Conservation (phyloP, 2,113 vertebrate species). For the Sturnus vulgaris region DNA sequence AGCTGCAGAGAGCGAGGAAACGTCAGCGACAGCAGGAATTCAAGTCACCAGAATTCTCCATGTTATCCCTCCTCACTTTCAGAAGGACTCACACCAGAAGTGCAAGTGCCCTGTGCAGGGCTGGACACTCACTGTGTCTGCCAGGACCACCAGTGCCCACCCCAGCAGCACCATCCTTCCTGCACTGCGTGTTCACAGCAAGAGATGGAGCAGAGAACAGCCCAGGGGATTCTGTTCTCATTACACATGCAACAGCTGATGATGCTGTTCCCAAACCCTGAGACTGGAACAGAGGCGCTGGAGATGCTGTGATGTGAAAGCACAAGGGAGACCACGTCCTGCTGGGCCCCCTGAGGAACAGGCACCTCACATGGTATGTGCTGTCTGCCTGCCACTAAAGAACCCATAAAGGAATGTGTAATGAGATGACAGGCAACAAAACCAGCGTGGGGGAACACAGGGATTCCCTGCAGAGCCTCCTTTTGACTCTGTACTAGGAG, state of each 20-base stretch:
- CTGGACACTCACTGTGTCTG: background rate
- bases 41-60: background rate
- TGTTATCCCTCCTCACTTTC: accelerated
- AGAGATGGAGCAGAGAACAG: background rate
- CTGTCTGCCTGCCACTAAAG: background rate
- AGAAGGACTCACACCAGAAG: background rate
- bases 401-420: background rate
- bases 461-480: background rate
- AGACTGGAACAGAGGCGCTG: accelerated
- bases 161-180: background rate
- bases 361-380: accelerated
- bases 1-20: background rate
- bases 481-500: background rate
- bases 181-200: accelerated
- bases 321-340: background rate
- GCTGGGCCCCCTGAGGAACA: background rate
- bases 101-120: background rate
- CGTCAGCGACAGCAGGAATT: background rate
- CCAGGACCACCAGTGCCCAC: background rate
- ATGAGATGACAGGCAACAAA: background rate
- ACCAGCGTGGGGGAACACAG: background rate
- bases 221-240: background rate
- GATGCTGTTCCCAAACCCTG: background rate
- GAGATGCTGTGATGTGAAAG: background rate
- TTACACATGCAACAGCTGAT: background rate